Conservation (phyloP, 2,888 invertebrate genomes). For the Tipula lateralis region DNA sequence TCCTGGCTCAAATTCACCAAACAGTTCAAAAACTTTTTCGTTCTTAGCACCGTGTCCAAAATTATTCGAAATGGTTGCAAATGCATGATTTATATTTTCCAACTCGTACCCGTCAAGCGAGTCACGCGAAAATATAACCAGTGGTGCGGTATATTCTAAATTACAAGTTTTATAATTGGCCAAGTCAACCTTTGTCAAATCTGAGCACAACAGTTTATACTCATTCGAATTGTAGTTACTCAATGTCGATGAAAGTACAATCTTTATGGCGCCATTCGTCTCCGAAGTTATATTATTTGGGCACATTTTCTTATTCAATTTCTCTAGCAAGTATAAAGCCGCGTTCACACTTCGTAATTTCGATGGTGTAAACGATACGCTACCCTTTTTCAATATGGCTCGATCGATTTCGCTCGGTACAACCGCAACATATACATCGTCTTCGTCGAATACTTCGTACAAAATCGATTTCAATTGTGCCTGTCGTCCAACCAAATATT, state of each 20-base stretch:
- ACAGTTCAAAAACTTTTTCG: slow-evolving; percentile 46
- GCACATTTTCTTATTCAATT: neutral
- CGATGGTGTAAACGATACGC: neutral
- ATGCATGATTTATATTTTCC: slow-evolving; percentile 46
- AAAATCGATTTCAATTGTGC: slow-evolving; percentile 42
- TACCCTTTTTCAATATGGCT: neutral
- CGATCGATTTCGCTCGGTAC: slow-evolving; percentile 33
- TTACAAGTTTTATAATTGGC: slow-evolving; percentile 44
- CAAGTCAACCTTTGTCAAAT: slow-evolving; percentile 42
- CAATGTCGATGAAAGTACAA: slow-evolving; percentile 43
- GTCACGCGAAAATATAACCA: slow-evolving; percentile 36
- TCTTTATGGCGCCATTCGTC: slow-evolving; percentile 36
- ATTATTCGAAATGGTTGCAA: slow-evolving; percentile 42
- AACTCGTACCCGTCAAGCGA: slow-evolving; percentile 40
- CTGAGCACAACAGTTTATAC: slow-evolving; percentile 43
- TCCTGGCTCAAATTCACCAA: slow-evolving; percentile 43
- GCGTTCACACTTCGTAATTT: neutral
- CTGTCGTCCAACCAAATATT: slow-evolving; percentile 37
- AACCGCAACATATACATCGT: slow-evolving; percentile 44
- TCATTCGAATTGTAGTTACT: slow-evolving; percentile 41
- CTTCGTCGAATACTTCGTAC: slow-evolving; percentile 41
- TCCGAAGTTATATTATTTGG: neutral
- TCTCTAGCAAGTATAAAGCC: neutral
- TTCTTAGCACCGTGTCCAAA: slow-evolving; percentile 43
- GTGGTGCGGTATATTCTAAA: slow-evolving; percentile 44